These are phyloP conservation scores for Cynocephalus volans DNA, from an alignment of 2,113 vertebrate genomes.

Conservation along the genomic window DNA sequence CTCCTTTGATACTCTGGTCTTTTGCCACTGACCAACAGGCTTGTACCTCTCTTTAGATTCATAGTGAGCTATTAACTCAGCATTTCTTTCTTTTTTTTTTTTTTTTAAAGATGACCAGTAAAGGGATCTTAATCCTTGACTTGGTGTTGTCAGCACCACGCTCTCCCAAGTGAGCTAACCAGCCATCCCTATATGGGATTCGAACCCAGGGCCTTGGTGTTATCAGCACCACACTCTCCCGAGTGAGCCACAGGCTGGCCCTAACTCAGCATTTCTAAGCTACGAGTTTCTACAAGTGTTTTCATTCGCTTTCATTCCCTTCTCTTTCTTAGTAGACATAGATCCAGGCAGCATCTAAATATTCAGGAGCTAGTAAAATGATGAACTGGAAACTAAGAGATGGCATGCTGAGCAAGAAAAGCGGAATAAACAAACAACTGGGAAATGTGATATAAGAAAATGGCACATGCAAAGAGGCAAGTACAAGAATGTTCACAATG, in stretches of 20 bases:
- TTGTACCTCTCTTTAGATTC: neutral
- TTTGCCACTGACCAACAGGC: neutral
- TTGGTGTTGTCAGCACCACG: too few species aligned
- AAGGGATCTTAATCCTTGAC: too few species aligned
- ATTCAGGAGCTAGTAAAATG: neutral
- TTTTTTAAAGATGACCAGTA: too few species aligned
- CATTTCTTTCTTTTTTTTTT: neutral
- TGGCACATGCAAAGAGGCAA: conserved; percentile 9
- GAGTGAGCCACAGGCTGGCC: too few species aligned
- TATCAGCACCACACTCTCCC: too few species aligned
- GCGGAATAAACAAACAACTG: neutral
- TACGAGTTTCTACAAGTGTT: neutral
- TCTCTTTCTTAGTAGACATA: neutral
- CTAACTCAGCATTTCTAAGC: conserved; percentile 46
- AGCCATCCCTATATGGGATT: too few species aligned
- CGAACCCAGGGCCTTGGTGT: too few species aligned
- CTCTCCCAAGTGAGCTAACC: too few species aligned
- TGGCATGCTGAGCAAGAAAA: neutral
- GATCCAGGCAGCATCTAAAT: neutral
- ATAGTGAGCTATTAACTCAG: neutral
- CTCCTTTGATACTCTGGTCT: conserved; percentile 13
- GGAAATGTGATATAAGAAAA: neutral
- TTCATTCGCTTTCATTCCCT: conserved; percentile 12
- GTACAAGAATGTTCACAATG: neutral
- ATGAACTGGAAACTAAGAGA: conserved; percentile 26